Evolutionary conservation across 2,797 vertebrate species (phyloP), one percentile per base, ranked within the genome.

Genomic region (Rhabdomys pumilio): DNA sequence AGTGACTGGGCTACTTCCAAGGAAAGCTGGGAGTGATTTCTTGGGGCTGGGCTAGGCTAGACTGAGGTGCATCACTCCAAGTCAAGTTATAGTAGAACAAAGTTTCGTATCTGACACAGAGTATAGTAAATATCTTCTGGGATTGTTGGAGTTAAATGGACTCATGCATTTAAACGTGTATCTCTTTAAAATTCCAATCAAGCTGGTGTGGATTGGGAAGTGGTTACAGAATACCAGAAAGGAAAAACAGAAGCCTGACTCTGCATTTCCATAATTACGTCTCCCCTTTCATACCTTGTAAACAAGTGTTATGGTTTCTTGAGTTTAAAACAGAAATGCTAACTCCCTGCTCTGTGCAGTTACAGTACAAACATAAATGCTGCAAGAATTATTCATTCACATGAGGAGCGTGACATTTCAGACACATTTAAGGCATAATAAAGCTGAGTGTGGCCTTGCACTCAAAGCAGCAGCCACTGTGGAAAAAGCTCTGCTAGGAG

Each of bases 361-460:
- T 90, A 57, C 1, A 50, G 34, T 8, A 61, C 15, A 69, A 90
- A 89, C 82, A 95, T 92, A 96, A 95, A 95, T 57, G 24, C 6
- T 80, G 17, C 76, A 76, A 55, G 38, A 79, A 53, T 73, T 47
- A 88, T 63, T 89, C 26, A 34, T 92, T 80, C 69, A 59, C 41
- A 22, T 65, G 82, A 90, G 57, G 53, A 91, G 67, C 89, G 41
- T 67, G 67, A 11, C 34, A 55, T 67, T 94, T 63, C 69, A 55
- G 4, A 93, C 84, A 0, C 9, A 6, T 57, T 13, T 6, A 59
- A 87, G 34, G 87, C 59, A 50, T 26, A 65, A 0, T 63, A 93
- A 88, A 95, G 83, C 13, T 0, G 14, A 94, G 34, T 34, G 44
- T 9, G 73, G 47, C 14, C 41, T 94, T 50, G 11, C 19, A 63